These are phyloP conservation scores for Anarrhichthys ocellatus DNA, from an alignment of 2,113 vertebrate species.

Conservation along the genomic window DNA sequence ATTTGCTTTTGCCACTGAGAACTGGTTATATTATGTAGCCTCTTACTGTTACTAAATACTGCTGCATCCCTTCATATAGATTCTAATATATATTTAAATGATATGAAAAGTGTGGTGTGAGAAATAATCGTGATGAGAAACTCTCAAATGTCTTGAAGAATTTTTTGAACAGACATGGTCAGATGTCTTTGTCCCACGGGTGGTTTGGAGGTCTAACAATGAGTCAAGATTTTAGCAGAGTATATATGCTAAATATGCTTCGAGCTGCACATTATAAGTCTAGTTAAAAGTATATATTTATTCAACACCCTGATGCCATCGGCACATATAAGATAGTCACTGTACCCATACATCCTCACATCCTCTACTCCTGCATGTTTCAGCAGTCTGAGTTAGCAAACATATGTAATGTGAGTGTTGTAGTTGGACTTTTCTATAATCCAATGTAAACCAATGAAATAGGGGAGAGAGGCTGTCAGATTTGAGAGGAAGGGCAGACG, in stretches of 20 bases:
- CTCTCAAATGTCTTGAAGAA: too few species aligned
- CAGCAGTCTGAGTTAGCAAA: background rate
- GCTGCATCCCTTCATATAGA: background rate
- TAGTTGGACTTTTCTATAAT: too few species aligned
- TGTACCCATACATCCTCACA: background rate
- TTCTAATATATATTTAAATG: background rate
- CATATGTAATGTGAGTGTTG: too few species aligned
- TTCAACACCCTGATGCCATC: background rate
- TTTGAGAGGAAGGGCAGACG: background rate
- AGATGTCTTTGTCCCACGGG: too few species aligned
- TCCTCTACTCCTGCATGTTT: background rate
- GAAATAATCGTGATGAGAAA: background rate
- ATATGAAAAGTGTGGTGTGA: background rate
- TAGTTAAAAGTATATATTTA: background rate
- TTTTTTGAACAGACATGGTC: too few species aligned
- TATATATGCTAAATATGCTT: too few species aligned
- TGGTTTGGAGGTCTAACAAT: too few species aligned
- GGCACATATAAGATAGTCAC: background rate
- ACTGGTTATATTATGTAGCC: background rate
- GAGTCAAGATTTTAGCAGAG: too few species aligned
- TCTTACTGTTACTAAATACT: background rate
- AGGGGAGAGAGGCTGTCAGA: background rate
- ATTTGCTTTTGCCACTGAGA: background rate
- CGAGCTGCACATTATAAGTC: too few species aligned
- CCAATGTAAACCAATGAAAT: background rate